These are phyloP conservation scores for Pachliopta kotzebuea DNA, from an alignment of 2,888 invertebrate species.

Conservation along the genomic window DNA sequence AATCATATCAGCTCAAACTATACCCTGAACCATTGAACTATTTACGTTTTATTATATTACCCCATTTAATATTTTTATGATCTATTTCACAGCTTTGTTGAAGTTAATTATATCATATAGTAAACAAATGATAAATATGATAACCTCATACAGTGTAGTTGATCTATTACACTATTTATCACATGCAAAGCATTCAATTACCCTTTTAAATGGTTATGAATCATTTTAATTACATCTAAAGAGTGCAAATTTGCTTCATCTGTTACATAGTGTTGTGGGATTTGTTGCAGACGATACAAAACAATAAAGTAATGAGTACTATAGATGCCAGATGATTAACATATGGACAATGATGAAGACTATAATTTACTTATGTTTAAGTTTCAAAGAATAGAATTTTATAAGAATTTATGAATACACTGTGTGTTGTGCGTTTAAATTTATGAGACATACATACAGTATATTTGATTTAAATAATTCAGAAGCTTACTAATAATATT, in stretches of 20 bases:
- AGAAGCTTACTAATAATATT: too few relatives aligned
- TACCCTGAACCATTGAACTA: not conserved
- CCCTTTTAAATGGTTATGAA: conserved; percentile 16
- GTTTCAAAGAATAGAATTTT: too few relatives aligned
- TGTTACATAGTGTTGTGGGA: not conserved
- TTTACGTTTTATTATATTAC: not conserved
- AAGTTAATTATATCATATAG: not conserved
- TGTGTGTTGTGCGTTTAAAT: too few relatives aligned
- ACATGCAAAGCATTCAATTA: conserved; percentile 6
- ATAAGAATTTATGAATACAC: too few relatives aligned
- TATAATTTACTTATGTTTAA: not conserved
- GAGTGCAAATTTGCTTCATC: not conserved
- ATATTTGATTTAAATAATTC: not conserved
- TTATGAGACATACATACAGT: not conserved
- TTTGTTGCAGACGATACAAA: not conserved
- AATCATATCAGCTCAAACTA: not conserved
- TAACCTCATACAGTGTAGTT: conserved; percentile 11
- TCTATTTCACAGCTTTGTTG: not conserved
- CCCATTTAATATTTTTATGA: not conserved
- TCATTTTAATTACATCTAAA: conserved; percentile 8
- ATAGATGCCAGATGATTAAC: not conserved
- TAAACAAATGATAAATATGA: conserved; percentile 6
- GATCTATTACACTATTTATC: conserved; percentile 17
- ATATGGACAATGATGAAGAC: not conserved
- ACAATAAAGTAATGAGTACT: conserved; percentile 2